Percentiles rank a stretch among this genome's conserved stretches.
Conservation (phyloP, 2,888 invertebrate genomes). For the Drosophila mulleri region DNA sequence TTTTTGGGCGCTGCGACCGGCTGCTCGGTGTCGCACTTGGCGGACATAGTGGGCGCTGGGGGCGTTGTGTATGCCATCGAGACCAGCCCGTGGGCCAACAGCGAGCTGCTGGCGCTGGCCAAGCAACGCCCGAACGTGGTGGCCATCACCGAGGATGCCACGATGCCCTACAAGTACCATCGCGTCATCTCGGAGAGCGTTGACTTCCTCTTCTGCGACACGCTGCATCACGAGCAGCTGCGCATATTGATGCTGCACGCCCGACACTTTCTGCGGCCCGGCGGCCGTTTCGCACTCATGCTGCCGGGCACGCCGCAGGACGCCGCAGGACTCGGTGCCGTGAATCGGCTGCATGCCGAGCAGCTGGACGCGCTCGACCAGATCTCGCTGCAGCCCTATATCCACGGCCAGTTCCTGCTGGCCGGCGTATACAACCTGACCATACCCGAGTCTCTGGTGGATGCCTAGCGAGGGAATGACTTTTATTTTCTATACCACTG, state of each 20-base stretch:
- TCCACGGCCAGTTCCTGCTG: conserved; percentile 26
- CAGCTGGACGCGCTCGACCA: conserved; percentile 37
- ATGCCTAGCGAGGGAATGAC: too few species aligned
- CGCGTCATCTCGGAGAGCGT: conserved; percentile 17
- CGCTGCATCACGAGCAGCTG: conserved; percentile 32
- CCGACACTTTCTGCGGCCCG: conserved; percentile 40
- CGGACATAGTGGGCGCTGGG: conserved; percentile 52
- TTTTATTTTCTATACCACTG: too few species aligned
- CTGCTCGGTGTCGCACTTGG: conserved; percentile 38
- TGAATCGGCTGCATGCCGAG: conserved; percentile 25
- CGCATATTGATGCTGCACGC: conserved; percentile 47
- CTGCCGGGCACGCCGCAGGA: conserved; percentile 13
- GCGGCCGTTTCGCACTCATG: conserved; percentile 41
- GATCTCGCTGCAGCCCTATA: conserved; percentile 37
- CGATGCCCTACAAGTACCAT: conserved; percentile 54
- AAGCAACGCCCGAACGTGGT: conserved; percentile 35
- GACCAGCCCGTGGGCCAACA: conserved; percentile 20
- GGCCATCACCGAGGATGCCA: conserved; percentile 45
- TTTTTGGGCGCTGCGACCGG: conserved; percentile 43
- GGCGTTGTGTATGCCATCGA: conserved; percentile 55
- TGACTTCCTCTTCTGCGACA: conserved; percentile 49
- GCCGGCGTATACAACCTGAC: conserved; percentile 37
- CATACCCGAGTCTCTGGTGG: neutral
- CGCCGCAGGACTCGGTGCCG: neutral
- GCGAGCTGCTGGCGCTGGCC: conserved; percentile 33